Evolutionary conservation across 2,113 vertebrate species (phyloP).

Genomic region (Malurus cyaneus): DNA sequence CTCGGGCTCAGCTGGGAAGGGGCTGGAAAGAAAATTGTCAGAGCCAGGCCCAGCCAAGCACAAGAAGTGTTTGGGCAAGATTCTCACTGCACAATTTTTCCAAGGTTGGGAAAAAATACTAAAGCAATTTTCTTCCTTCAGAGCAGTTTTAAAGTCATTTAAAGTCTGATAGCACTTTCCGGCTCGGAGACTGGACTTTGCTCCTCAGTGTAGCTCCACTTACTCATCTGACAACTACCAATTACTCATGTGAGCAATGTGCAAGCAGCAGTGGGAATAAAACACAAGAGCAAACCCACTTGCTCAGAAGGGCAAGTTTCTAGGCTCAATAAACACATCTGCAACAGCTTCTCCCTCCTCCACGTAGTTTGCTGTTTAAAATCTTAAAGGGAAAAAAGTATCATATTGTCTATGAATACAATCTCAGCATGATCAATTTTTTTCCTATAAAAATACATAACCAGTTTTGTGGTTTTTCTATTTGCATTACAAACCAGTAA

Average conservation of each 20-base stretch:
- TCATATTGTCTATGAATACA: neutral
- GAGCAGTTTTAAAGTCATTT: neutral
- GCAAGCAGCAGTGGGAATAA: neutral
- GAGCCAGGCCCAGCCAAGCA: neutral
- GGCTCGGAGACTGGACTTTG: neutral
- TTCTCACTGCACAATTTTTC: neutral
- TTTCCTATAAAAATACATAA: neutral
- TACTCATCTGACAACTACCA: neutral
- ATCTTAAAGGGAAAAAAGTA: neutral
- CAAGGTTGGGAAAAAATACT: neutral
- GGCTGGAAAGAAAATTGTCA: neutral
- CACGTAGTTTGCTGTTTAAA: neutral
- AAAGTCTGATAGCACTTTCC: neutral
- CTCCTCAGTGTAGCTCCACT: neutral
- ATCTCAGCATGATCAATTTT: neutral
- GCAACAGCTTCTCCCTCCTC: neutral
- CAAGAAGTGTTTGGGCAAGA: neutral
- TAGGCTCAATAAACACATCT: neutral
- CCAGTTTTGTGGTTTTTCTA: neutral
- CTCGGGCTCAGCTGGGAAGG: neutral
- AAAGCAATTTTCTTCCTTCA: neutral
- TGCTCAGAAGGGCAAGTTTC: neutral
- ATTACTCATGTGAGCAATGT: neutral
- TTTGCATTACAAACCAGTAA: slow-evolving; percentile 38
- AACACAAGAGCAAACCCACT: neutral